Percentiles rank a stretch among this genome's conserved stretches.
Evolutionary conservation across 1,140 invertebrate genomes (phyloP).

Genomic region (Aphidius gifuensis): DNA sequence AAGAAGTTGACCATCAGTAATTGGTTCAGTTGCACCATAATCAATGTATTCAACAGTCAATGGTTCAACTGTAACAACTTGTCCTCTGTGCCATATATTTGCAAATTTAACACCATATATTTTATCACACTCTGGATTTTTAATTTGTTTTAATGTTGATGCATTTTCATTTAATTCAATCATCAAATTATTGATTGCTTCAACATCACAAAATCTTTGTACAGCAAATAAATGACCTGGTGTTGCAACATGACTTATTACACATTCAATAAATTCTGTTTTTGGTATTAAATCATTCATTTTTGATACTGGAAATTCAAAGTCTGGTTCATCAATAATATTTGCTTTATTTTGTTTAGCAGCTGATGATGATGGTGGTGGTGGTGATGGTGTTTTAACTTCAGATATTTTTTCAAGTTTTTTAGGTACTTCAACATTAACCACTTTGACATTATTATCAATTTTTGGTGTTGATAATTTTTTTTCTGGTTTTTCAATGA

Average conservation of each 20-base stretch:
- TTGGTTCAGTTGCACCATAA: constrained; percentile 33
- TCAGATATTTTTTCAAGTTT: too few relatives aligned
- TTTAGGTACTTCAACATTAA: too few relatives aligned
- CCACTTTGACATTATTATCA: too few relatives aligned
- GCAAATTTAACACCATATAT: constrained; percentile 32
- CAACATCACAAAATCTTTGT: constrained; percentile 24
- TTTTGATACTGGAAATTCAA: too few relatives aligned
- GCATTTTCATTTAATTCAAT: constrained; percentile 11
- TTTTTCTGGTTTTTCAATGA: too few relatives aligned
- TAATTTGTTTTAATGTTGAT: background rate
- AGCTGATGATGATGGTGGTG: too few relatives aligned
- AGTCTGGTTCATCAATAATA: too few relatives aligned
- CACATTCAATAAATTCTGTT: constrained; percentile 28
- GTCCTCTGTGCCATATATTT: constrained; percentile 36
- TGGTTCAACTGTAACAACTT: constrained; percentile 29
- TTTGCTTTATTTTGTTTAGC: too few relatives aligned
- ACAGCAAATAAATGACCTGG: constrained; percentile 32
- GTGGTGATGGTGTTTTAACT: too few relatives aligned
- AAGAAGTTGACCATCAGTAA: constrained; percentile 22
- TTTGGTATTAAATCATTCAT: constrained; percentile 22
- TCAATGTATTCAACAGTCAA: constrained; percentile 34
- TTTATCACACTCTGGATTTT: constrained; percentile 26
- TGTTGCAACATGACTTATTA: constrained; percentile 11
- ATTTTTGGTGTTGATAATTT: too few relatives aligned
- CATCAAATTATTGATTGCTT: constrained; percentile 26